Base-by-base conservation (phyloP, 2,797 vertebrate species). In the Rousettus madagascariensis region DNA sequence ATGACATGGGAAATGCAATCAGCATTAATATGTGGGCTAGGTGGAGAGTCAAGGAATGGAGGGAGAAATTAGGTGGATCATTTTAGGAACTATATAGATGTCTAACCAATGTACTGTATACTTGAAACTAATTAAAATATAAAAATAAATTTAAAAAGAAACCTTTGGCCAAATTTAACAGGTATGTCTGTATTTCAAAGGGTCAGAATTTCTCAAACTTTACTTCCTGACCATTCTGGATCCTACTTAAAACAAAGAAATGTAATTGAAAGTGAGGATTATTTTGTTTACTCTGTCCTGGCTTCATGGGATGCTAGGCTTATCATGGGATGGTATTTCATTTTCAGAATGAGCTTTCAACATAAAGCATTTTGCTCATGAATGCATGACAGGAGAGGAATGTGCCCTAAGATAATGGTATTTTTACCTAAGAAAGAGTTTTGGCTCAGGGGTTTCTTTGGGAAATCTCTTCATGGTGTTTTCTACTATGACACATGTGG, bases 351-450 rank as follows among this genome's bases (percentile, higher is more conserved):
- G 85, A 91, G 41, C 72, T 84, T 7, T 30, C 75, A 61, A 63
- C 71, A 78, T 86, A 88, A 98, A 97, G 69, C 77, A 59, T 82
- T 97, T 36, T 93, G 26, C 83, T 97, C 59, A 78, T 69, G 85
- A 79, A 89, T 86, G 89, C 57, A 41, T 91, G 93, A 91, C 66
- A 74, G 75, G 75, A 78, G 93, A 91, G 80, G 86, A 97, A 97
- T 97, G 63, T 94, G 33, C 83, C 65, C 24, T 61, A 59, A 86
- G 77, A 96, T 92, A 86, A 93, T 86, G 80, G 82, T 92, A 84
- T 94, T 97, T 95, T 95, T 86, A 86, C 92, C 57, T 85, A 75
- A 92, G 93, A 91, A 96, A 80, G 20, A 33, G 30, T 93, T 96
- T 86, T 91, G 94, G 75, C 61, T 93, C 41, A 86, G 59, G 12